Evolutionary conservation across 2,888 invertebrate genomes (phyloP).

Genomic region (Glyphotaelius pellucidus): DNA sequence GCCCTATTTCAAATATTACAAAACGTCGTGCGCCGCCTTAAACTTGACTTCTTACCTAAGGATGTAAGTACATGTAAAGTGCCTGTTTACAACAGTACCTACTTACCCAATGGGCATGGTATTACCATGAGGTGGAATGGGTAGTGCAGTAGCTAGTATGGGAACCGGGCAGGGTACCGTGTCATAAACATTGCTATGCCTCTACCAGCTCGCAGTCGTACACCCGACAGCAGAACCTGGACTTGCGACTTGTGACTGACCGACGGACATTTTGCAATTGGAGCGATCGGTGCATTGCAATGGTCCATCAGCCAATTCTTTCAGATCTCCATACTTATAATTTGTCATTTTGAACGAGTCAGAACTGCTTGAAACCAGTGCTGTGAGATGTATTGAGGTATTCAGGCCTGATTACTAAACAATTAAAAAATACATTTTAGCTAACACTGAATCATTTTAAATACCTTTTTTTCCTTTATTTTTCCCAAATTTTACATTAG

Average conservation of each 20-base stretch:
- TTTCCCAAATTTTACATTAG: no score
- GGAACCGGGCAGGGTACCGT: conserved; percentile 1
- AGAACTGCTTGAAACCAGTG: no score
- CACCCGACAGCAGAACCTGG: background rate
- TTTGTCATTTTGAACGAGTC: no score
- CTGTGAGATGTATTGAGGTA: no score
- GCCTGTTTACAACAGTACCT: background rate
- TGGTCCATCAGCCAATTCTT: background rate
- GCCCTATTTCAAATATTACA: no score
- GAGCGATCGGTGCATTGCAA: background rate
- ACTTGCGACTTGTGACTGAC: conserved; percentile 23
- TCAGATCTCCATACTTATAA: no score
- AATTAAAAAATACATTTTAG: no score
- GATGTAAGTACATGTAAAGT: background rate
- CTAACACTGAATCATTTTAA: no score
- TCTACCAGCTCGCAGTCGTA: background rate
- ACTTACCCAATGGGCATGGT: no score
- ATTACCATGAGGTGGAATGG: background rate
- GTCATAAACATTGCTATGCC: conserved; percentile 43
- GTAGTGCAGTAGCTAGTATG: background rate
- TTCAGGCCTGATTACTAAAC: no score
- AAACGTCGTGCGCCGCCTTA: no score
- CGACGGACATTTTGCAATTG: conserved; percentile 26
- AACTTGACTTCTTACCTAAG: background rate
- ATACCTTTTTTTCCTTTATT: no score